Evolutionary conservation across 2,113 vertebrate genomes (phyloP), one percentile per base, ranked within the genome.

Genomic region (Seriola quinqueradiata): DNA sequence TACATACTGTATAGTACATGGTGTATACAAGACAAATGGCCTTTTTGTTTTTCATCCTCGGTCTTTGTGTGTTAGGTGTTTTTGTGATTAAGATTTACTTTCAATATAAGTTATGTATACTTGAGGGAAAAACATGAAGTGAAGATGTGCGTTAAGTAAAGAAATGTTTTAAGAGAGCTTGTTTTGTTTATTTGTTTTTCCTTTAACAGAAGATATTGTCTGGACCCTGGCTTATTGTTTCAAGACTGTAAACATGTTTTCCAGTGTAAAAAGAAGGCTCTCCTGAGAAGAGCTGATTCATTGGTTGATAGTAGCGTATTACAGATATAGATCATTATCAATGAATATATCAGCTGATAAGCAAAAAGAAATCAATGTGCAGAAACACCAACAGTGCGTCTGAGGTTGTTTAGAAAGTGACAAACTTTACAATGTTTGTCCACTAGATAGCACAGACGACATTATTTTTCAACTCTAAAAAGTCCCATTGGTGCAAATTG

Each of bases 61-160:
- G 75, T 4, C n/a, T 79, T 87, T 79, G 75, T 80, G 83, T 91
- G 75, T 77, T 87, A 46, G 40, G 19, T 82, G 86, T 83, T 92
- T n/a, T 78, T 83, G 89, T 89, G 87, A 68, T 77, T 38, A 60
- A 87, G 58, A 57, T 83, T 91, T 86, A 28, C 77, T 93, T 91
- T 91, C 12, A 61, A 28, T 83, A 73, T 61, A 44, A 69, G 88
- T 81, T 82, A n/a, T 86, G 74, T 92, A 71, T 70, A 81, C 60
- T 16, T 42, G 72, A 79, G 55, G 25, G 25, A n/a, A 44, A 72
- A 25, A 74, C 59, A 38, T 80, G 75, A 77, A 50, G 42, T 65
- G 64, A 84, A 77, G 61, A 46, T 77, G 72, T 91, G 81, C 70
- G 85, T 89, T 72, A 76, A 90, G 66, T 92, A 77, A 89, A 91